Evolutionary conservation across 2,797 vertebrate species (phyloP).

Genomic region (Notoglanidium macrostoma): DNA sequence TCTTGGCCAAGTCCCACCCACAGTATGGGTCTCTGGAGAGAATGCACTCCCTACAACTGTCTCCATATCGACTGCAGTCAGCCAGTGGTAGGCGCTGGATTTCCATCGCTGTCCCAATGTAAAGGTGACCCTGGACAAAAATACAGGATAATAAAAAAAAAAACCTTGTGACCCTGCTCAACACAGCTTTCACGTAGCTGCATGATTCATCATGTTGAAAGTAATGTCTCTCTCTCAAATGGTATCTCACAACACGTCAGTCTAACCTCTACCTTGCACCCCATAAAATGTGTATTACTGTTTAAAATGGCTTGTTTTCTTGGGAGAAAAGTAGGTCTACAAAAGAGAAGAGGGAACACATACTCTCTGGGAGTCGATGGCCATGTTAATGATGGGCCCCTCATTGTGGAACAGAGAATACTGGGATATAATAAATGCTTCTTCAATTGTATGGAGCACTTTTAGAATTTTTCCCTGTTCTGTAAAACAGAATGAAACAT

Average conservation of each 20-base stretch:
- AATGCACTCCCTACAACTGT: constrained; percentile 79
- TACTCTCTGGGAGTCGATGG: constrained; percentile 79
- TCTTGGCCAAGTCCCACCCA: constrained; percentile 74
- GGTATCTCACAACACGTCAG: neutral
- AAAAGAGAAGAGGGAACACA: neutral
- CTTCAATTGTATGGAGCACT: constrained; percentile 76
- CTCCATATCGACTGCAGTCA: constrained; percentile 77
- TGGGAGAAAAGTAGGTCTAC: neutral
- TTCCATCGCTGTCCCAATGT: constrained; percentile 78
- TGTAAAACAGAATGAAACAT: constrained; percentile 56
- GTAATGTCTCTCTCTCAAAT: neutral
- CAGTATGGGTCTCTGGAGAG: constrained; percentile 78
- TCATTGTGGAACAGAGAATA: constrained; percentile 79
- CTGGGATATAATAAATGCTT: constrained; percentile 80
- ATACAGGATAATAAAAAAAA: constrained; percentile 1
- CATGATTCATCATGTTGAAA: neutral
- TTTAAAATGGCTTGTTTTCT: neutral
- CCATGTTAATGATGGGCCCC: constrained; percentile 78
- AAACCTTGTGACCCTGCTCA: neutral
- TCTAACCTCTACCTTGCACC: neutral
- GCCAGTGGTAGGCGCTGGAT: constrained; percentile 77
- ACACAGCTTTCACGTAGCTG: neutral
- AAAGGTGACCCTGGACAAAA: constrained; percentile 73
- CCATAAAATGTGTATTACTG: neutral
- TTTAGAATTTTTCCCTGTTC: constrained; percentile 83